Conservation (phyloP, 2,797 vertebrate species). For the Pachyuromys duprasi region DNA sequence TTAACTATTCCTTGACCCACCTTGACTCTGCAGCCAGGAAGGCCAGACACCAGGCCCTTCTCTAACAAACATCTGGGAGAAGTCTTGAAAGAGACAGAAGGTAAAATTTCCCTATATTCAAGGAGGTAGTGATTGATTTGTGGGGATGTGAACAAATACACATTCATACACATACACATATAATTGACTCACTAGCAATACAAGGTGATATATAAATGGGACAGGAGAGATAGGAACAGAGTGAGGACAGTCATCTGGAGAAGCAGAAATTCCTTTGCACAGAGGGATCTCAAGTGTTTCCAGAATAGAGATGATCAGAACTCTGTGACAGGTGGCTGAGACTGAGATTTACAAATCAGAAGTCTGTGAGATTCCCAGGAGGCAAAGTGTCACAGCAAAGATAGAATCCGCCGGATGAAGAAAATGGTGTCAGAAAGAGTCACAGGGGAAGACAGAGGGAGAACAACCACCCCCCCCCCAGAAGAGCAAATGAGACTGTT, state of each 20-base stretch:
- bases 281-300: not conserved
- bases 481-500: not conserved
- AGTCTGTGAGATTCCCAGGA: not conserved
- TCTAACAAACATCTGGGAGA: not conserved
- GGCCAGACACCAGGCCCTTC: not conserved
- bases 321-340: not conserved
- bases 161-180: not conserved
- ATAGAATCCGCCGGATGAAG: not conserved
- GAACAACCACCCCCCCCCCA: not conserved
- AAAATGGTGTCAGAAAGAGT: not conserved
- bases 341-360: not conserved
- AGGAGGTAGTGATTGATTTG: not conserved
- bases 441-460: not conserved
- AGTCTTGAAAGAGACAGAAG: not conserved
- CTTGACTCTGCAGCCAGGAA: not conserved
- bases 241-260: not conserved
- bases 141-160: accelerated
- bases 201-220: not conserved
- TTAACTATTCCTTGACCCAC: not conserved
- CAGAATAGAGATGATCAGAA: not conserved
- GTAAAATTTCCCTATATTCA: not conserved
- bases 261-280: not conserved
- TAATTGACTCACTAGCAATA: not conserved
- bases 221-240: not conserved
- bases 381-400: not conserved